A percentile compares a stretch with the other conserved stretches of the same genome.
phyloP scores from a whole-genome alignment of 2,888 invertebrate species.

The Notocelia uddmanniana region DNA sequence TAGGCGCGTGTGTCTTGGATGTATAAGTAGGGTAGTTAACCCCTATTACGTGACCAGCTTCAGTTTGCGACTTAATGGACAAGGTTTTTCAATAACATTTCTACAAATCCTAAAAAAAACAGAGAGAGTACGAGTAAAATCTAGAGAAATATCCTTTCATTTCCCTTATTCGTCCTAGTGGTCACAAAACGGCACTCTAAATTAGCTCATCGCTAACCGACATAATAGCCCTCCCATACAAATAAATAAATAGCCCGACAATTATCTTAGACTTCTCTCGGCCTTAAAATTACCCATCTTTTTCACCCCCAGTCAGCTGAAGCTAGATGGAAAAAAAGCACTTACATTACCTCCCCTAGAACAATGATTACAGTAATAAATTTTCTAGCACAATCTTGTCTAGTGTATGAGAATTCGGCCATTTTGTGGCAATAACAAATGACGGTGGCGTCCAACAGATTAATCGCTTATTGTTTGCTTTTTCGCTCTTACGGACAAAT shows the following conservation, averaged over 20 bases:
- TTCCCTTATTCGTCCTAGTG: no score
- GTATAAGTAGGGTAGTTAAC: no score
- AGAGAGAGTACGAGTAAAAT: no score
- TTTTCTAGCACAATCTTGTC: conserved; percentile 45
- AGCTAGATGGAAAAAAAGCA: conserved; percentile 37
- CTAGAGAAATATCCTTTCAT: no score
- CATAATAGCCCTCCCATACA: no score
- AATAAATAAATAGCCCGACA: background rate
- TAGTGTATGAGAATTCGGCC: conserved; percentile 45
- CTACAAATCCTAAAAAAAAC: no score
- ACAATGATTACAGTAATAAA: conserved; percentile 47
- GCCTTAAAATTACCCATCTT: background rate
- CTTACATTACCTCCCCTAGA: conserved; percentile 41
- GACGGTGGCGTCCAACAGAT: conserved; percentile 38
- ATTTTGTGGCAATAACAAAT: conserved; percentile 46
- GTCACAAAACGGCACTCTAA: no score
- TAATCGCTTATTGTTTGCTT: conserved; percentile 48
- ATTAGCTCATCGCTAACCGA: no score
- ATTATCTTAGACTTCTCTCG: background rate
- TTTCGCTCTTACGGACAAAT: conserved; percentile 41
- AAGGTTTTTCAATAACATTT: no score
- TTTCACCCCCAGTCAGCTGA: conserved; percentile 12
- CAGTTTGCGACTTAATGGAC: no score
- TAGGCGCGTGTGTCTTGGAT: no score
- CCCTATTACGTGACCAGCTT: no score